These are phyloP conservation scores for Dinocampus coccinellae DNA, from an alignment of 2,888 invertebrate species.

Conservation along the genomic window DNA sequence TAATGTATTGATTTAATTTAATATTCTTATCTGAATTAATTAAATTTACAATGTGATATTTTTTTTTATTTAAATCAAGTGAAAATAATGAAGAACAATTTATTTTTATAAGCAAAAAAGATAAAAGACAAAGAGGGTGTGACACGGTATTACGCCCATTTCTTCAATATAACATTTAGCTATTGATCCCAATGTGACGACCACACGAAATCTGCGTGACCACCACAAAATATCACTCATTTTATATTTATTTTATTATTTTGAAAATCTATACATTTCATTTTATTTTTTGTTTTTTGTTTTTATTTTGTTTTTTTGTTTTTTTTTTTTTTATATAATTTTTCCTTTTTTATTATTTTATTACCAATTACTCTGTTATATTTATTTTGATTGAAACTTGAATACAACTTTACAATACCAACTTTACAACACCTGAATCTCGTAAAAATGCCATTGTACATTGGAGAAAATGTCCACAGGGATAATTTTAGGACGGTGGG, in stretches of 20 bases:
- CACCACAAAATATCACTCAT: not conserved
- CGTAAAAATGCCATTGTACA: not conserved
- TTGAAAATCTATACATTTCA: too few relatives aligned
- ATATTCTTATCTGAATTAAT: too few relatives aligned
- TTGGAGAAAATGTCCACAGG: not conserved
- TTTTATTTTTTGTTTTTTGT: too few relatives aligned
- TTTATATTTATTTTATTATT: not conserved
- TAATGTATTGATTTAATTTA: too few relatives aligned
- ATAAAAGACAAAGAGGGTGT: not conserved
- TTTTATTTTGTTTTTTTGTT: too few relatives aligned
- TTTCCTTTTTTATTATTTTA: not conserved
- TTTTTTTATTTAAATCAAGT: too few relatives aligned
- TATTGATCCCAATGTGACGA: not conserved
- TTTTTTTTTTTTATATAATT: not conserved
- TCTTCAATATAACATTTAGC: slow-evolving; percentile 7
- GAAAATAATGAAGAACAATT: too few relatives aligned
- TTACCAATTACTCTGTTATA: not conserved
- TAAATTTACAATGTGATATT: too few relatives aligned
- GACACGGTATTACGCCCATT: not conserved
- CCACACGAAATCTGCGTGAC: not conserved
- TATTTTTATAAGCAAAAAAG: too few relatives aligned
- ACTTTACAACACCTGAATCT: not conserved
- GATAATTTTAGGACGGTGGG: not conserved
- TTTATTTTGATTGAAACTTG: not conserved
- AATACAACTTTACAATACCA: not conserved